Conservation (phyloP, 2,888 invertebrate genomes). For the Margaritifera margaritifera region DNA sequence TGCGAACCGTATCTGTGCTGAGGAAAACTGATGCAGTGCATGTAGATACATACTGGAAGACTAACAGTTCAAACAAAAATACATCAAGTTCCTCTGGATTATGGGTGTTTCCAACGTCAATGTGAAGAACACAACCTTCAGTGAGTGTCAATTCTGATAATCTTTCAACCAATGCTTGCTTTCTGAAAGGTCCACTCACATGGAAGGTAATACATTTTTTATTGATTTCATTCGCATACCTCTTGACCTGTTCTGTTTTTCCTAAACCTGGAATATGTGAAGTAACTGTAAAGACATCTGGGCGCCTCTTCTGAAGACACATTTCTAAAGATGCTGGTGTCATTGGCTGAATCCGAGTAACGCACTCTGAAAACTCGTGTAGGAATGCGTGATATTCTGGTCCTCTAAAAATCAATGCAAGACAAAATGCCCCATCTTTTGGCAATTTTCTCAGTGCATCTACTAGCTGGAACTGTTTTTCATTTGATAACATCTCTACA, state of each 20-base stretch:
- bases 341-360: slow-evolving; percentile 15
- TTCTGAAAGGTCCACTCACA: slow-evolving; percentile 42
- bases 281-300: slow-evolving; percentile 30
- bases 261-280: slow-evolving; percentile 47
- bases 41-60: slow-evolving; percentile 34
- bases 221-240: slow-evolving; percentile 16
- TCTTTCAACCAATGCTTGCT: slow-evolving; percentile 23
- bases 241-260: slow-evolving; percentile 34
- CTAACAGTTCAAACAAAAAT: slow-evolving; percentile 47
- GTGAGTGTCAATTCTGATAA: slow-evolving; percentile 22
- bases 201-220: slow-evolving; percentile 31
- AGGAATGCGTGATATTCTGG: slow-evolving; percentile 42
- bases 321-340: slow-evolving; percentile 14
- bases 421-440: slow-evolving; percentile 7
- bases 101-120: slow-evolving; percentile 42
- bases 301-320: slow-evolving; percentile 19
- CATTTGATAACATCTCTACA: slow-evolving; percentile 41
- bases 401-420: slow-evolving; percentile 46
- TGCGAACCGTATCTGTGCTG: slow-evolving; percentile 24
- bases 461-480: slow-evolving; percentile 41
- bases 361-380: slow-evolving; percentile 26
- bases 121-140: slow-evolving; percentile 31
- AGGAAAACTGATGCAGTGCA: slow-evolving; percentile 25
- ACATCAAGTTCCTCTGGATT: slow-evolving; percentile 36
- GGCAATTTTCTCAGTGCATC: slow-evolving; percentile 23